phyloP scores from a whole-genome alignment of 2,888 invertebrate genomes.

The Polia nebulosa region DNA sequence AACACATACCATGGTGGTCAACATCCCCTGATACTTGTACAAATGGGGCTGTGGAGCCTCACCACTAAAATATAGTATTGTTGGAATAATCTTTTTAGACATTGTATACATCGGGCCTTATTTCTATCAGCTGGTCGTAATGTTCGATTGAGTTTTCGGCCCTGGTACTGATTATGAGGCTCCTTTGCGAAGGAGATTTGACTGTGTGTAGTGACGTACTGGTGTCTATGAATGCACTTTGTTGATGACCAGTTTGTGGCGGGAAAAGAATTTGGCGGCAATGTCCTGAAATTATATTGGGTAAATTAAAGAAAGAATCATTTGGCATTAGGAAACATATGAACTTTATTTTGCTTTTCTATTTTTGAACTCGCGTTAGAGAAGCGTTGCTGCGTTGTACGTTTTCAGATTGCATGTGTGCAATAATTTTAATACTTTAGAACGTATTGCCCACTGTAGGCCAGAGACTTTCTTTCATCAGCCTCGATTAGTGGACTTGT shows the following conservation, averaged over 20 bases:
- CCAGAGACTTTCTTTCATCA: not conserved
- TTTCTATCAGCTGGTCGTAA: constrained; percentile 1
- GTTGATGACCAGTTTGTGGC: constrained; percentile 26
- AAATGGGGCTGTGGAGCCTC: constrained; percentile 38
- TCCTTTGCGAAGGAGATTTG: constrained; percentile 35
- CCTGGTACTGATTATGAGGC: not conserved
- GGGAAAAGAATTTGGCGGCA: constrained; percentile 53
- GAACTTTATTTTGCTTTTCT: not conserved
- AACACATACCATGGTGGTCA: constrained; percentile 31
- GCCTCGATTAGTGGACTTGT: not conserved
- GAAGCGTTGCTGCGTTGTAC: no score
- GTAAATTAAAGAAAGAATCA: not conserved
- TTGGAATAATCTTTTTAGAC: constrained; percentile 36
- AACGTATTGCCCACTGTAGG: no score
- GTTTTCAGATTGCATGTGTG: no score
- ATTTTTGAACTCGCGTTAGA: not conserved
- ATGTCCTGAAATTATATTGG: constrained; percentile 56
- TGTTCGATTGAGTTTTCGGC: constrained; percentile 14
- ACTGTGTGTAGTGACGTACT: constrained; percentile 14
- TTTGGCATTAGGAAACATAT: not conserved
- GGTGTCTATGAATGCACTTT: not conserved
- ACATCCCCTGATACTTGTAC: constrained; percentile 39
- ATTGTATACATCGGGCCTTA: constrained; percentile 37
- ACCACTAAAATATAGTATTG: constrained; percentile 10
- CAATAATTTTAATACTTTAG: not conserved